These are phyloP conservation scores for Sebastes nivosus DNA, from an alignment of 2,797 vertebrate genomes.

Conservation along the genomic window DNA sequence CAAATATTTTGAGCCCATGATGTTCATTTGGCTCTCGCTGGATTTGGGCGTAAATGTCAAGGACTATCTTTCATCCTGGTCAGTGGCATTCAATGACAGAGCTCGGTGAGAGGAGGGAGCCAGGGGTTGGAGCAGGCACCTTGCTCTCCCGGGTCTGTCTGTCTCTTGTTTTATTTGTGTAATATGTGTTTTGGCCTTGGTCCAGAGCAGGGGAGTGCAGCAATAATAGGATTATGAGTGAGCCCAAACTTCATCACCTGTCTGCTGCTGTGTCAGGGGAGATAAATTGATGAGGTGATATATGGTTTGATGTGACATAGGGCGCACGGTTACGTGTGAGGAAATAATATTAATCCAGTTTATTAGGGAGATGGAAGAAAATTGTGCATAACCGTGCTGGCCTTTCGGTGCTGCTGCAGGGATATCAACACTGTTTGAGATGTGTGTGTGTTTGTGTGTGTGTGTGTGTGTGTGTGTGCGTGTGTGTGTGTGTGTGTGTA, in stretches of 20 bases:
- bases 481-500: neutral
- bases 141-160: constrained; percentile 31
- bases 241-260: constrained; percentile 75
- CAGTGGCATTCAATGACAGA: constrained; percentile 31
- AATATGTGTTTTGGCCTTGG: constrained; percentile 79
- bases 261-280: constrained; percentile 53
- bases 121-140: constrained; percentile 24
- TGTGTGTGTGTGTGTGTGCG: neutral
- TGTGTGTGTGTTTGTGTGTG: neutral
- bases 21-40: constrained; percentile 25
- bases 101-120: constrained; percentile 7
- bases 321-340: constrained; percentile 12
- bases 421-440: neutral
- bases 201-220: constrained; percentile 69
- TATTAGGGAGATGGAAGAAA: constrained; percentile 38
- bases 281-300: constrained; percentile 67
- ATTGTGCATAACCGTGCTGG: constrained; percentile 12
- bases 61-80: constrained; percentile 41
- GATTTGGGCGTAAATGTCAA: constrained; percentile 54
- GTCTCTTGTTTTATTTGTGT: constrained; percentile 78
- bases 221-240: constrained; percentile 77
- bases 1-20: constrained; percentile 10
- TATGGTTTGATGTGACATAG: constrained; percentile 39
- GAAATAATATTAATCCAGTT: constrained; percentile 38
- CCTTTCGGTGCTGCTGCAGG: neutral